These are phyloP conservation scores for Chamaea fasciata DNA, from an alignment of 2,113 vertebrate genomes.

Conservation along the genomic window DNA sequence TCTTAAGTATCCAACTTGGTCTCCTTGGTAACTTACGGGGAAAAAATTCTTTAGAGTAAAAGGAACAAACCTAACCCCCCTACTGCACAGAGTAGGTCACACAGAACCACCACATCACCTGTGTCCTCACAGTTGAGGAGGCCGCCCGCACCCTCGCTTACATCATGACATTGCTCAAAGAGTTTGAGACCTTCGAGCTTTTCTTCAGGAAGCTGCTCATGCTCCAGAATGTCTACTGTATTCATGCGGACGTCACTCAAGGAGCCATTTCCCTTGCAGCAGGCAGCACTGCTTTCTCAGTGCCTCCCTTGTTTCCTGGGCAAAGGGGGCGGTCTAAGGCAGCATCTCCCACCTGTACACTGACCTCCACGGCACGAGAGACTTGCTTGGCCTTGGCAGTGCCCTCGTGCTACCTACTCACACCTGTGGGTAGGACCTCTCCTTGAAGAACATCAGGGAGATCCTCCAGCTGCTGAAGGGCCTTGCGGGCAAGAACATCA, in stretches of 20 bases:
- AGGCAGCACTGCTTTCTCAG: conserved; percentile 24
- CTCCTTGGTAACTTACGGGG: too few species aligned
- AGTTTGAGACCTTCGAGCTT: conserved; percentile 42
- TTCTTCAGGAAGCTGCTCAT: conserved; percentile 55
- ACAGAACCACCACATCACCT: conserved; percentile 17
- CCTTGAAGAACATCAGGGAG: conserved; percentile 66
- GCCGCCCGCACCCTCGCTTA: conserved; percentile 12
- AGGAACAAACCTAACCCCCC: too few species aligned
- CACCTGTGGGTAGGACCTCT: conserved; percentile 65
- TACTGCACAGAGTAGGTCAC: not conserved
- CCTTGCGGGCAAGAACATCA: conserved; percentile 38
- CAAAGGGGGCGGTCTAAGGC: conserved; percentile 42
- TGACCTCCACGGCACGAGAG: conserved; percentile 53
- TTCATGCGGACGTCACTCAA: conserved; percentile 37
- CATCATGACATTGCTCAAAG: conserved; percentile 36
- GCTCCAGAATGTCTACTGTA: conserved; percentile 41
- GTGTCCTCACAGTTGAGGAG: not conserved
- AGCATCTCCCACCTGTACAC: conserved; percentile 56
- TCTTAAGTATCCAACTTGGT: too few species aligned
- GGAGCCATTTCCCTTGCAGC: not conserved
- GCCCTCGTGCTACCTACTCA: conserved; percentile 54
- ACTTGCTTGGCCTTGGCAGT: not conserved
- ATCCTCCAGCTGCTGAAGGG: conserved; percentile 56
- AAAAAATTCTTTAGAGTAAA: too few species aligned
- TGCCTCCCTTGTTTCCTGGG: conserved; percentile 22